phyloP scores from a whole-genome alignment of 2,797 vertebrate genomes.

The Micrastur ruficollis region DNA sequence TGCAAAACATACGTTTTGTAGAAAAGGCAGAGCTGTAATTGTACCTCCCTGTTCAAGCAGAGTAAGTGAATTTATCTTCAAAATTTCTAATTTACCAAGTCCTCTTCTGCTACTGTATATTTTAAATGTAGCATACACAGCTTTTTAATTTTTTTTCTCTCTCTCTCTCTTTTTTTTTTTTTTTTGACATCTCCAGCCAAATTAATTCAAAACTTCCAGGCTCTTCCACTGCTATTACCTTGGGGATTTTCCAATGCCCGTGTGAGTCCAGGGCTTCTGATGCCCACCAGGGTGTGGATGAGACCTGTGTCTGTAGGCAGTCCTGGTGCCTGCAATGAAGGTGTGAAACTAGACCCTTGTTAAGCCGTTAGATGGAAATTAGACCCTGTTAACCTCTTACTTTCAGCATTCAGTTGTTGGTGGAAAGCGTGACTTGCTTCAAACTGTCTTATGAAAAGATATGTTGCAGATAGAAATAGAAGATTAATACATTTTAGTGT shows the following conservation, averaged over 20 bases:
- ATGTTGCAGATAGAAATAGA: neutral
- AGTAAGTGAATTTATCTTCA: neutral
- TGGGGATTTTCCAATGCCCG: neutral
- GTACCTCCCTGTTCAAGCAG: neutral
- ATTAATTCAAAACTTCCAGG: neutral
- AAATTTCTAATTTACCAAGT: neutral
- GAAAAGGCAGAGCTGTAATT: neutral
- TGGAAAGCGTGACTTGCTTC: neutral
- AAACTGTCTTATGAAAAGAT: neutral
- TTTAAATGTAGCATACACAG: neutral
- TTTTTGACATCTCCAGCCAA: neutral
- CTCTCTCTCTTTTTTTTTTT: too few relatives aligned
- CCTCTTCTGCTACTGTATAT: neutral
- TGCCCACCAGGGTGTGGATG: accelerated
- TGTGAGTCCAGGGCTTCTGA: neutral
- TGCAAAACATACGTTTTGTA: neutral
- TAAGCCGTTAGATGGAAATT: neutral
- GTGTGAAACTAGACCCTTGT: neutral
- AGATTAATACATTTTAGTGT: neutral
- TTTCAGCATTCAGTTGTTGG: neutral
- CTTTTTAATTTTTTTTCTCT: too few relatives aligned
- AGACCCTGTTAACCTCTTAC: neutral
- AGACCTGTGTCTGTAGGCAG: neutral
- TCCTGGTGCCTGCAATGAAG: neutral
- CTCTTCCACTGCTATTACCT: neutral